Evolutionary conservation across 2,797 vertebrate species (phyloP).

Genomic region (Hydrophis major): DNA sequence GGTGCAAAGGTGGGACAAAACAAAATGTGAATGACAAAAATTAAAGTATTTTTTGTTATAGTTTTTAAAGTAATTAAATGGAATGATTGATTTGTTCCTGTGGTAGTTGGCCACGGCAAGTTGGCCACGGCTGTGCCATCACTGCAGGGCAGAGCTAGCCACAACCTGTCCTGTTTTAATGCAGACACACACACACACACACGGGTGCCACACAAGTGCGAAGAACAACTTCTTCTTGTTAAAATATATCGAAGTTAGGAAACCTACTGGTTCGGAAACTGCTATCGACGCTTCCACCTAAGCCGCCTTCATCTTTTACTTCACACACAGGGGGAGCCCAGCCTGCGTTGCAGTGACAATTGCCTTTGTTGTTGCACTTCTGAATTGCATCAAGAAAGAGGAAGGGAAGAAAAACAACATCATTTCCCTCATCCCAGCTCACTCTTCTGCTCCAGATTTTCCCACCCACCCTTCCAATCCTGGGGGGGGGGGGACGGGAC

Average conservation of each 20-base stretch:
- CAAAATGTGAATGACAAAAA: too few relatives aligned
- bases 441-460: background rate
- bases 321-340: constrained; percentile 30
- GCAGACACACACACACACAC: background rate
- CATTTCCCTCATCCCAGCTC: background rate
- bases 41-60: too few relatives aligned
- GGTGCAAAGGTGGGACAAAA: too few relatives aligned
- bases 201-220: background rate
- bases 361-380: constrained; percentile 35
- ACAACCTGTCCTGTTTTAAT: too few relatives aligned
- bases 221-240: too few relatives aligned
- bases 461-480: background rate
- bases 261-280: background rate
- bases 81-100: too few relatives aligned
- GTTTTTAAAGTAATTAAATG: too few relatives aligned
- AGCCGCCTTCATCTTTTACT: background rate
- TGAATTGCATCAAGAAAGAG: background rate
- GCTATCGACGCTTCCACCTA: constrained; percentile 25
- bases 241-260: background rate
- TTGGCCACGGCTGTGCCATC: too few relatives aligned
- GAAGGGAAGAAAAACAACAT: background rate
- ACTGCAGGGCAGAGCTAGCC: too few relatives aligned
- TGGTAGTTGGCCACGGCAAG: too few relatives aligned
- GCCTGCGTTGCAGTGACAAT: constrained; percentile 20
- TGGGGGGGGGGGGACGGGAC: background rate